phyloP scores from a whole-genome alignment of 2,888 invertebrate genomes.

The Spisula solida region DNA sequence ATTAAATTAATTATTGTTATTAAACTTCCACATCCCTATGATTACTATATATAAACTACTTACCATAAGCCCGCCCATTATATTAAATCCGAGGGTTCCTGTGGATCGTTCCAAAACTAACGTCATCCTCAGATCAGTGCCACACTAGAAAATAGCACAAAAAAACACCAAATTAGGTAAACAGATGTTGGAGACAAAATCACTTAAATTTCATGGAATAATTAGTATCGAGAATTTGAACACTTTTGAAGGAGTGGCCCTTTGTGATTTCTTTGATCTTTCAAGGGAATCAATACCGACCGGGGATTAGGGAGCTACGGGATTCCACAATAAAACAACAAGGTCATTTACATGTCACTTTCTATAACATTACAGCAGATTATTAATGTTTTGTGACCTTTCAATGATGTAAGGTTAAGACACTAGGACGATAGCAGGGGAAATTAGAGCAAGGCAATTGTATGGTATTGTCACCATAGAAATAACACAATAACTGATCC shows the following conservation, averaged over 20 bases:
- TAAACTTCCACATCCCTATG: too few species aligned
- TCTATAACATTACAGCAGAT: conserved; percentile 38
- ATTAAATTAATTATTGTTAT: too few species aligned
- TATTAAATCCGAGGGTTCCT: conserved; percentile 82
- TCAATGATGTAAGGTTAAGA: conserved; percentile 24
- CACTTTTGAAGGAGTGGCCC: conserved; percentile 41
- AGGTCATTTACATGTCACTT: conserved; percentile 42
- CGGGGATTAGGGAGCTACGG: conserved; percentile 32
- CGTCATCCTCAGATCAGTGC: conserved; percentile 70
- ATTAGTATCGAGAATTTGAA: conserved; percentile 56
- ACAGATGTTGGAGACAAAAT: conserved; percentile 60
- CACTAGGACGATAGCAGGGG: conserved; percentile 21
- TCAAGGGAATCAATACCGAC: conserved; percentile 40
- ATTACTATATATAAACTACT: conserved; percentile 50
- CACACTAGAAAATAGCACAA: conserved; percentile 67
- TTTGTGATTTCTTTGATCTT: conserved; percentile 52
- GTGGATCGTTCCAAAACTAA: conserved; percentile 76
- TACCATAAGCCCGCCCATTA: conserved; percentile 82
- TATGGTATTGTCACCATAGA: background rate
- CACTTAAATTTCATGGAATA: conserved; percentile 54
- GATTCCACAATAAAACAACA: conserved; percentile 32
- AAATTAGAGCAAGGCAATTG: conserved; percentile 20
- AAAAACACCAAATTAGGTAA: conserved; percentile 27
- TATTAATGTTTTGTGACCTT: conserved; percentile 44
- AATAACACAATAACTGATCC: background rate